Evolutionary conservation across 2,113 vertebrate genomes (phyloP).

Genomic region (Ondatra zibethicus): DNA sequence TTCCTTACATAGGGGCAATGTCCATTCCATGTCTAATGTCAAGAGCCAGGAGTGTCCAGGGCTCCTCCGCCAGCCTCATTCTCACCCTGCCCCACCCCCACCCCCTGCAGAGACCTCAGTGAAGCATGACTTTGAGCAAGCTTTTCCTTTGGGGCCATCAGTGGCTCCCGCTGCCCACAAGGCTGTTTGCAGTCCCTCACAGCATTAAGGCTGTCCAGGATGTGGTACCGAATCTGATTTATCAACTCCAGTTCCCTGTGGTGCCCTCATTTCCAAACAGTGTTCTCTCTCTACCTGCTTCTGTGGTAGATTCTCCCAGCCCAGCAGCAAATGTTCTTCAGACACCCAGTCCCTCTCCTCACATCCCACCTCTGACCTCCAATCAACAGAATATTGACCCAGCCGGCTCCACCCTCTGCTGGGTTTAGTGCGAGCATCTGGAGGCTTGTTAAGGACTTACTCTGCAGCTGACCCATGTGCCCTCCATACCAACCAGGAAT

Average conservation of each 20-base stretch:
- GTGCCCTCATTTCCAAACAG: not conserved
- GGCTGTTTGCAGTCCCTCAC: not conserved
- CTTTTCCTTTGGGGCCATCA: not conserved
- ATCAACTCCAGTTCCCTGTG: not conserved
- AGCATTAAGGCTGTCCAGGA: not conserved
- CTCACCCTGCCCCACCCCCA: not conserved
- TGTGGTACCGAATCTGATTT: not conserved
- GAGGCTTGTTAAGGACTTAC: not conserved
- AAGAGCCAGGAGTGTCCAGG: not conserved
- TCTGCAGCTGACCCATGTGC: not conserved
- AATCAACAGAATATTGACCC: not conserved
- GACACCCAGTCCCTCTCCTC: not conserved
- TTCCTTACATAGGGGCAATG: not conserved
- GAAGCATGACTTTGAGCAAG: not conserved
- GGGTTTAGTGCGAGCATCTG: not conserved
- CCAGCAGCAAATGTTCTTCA: not conserved
- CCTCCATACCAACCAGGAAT: not conserved
- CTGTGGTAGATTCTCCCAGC: not conserved
- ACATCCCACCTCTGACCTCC: not conserved
- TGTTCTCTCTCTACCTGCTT: not conserved
- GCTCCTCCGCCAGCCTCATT: not conserved
- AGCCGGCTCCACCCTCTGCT: not conserved
- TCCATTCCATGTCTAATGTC: not conserved
- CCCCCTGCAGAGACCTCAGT: not conserved
- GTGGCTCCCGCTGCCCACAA: rapidly evolving